phyloP scores from a whole-genome alignment of 2,888 invertebrate genomes.

The Cheilosia grossa region DNA sequence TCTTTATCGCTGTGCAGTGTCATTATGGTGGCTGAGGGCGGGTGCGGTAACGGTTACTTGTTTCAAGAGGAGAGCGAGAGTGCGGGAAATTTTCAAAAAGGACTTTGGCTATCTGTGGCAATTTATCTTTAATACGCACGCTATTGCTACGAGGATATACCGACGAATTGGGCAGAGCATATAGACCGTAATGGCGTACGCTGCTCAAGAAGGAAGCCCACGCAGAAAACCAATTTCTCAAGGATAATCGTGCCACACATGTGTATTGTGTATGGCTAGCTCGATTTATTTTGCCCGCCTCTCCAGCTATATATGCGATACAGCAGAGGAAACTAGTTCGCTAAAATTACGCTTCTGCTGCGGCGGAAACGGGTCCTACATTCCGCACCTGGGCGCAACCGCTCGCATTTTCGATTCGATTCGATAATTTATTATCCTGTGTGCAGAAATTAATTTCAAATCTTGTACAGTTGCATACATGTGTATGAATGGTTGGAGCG shows the following conservation, averaged over 20 bases:
- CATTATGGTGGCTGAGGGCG: constrained; percentile 44
- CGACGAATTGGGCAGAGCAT: constrained; percentile 58
- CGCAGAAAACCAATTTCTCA: constrained; percentile 70
- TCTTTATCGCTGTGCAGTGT: constrained; percentile 65
- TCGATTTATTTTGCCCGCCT: constrained; percentile 47
- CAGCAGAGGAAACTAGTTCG: constrained; percentile 44
- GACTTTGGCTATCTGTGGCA: constrained; percentile 60
- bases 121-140: constrained; percentile 74
- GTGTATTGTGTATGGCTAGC: background rate
- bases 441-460: constrained; percentile 67
- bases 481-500: background rate
- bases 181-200: constrained; percentile 24
- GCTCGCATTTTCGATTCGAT: constrained; percentile 51
- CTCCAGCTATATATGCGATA: background rate
- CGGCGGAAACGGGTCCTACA: constrained; percentile 67
- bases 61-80: background rate
- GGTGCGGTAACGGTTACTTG: constrained; percentile 2
- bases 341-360: constrained; percentile 60
- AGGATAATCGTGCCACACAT: constrained; percentile 39
- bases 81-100: constrained; percentile 44
- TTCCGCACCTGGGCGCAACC: constrained; percentile 72
- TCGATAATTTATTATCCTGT: constrained; percentile 70
- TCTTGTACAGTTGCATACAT: constrained; percentile 34
- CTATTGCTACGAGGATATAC: constrained; percentile 69
- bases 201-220: constrained; percentile 46